Evolutionary conservation across 2,797 vertebrate genomes (phyloP), one percentile per base, ranked within the genome.

Genomic region (Micrastur ruficollis): DNA sequence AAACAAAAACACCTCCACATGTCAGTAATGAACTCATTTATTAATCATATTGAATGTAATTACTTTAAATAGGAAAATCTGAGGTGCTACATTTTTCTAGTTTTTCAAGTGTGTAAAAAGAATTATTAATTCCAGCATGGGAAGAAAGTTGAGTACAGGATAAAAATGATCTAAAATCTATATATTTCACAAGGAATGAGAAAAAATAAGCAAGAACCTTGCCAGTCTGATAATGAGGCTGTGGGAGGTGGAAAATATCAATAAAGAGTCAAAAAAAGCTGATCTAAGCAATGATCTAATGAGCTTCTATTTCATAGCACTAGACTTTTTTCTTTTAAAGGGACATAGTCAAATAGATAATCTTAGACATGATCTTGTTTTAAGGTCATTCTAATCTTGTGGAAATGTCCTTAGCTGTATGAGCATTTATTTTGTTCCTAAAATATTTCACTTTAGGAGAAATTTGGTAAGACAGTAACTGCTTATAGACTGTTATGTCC

Each of bases 191-290:
- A 74, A 81, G 84, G 86, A 95, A 76, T 81, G 20, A 84, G 27
- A 80, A 88, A 78, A 96, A 86, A 76, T 46, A 91, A 89, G 71
- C 50, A 93, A 84, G 56, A 92, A 74, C 17, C 23, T 83, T 94
- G 53, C 78, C 34, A 71, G 59, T 90, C 50, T 79, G 61, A 62
- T 94, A 94, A 93, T 90, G 75, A 96, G 86, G 58, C 32, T n/a
- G 59, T 93, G 42, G n/a, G 52, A 94, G 66, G 62, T 62, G 62
- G 90, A 94, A 97, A 92, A 93, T 89, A 93, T 96, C 89, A 95
- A 86, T 87, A 93, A 89, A 89, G 40, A 82, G 22, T 90, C 46
- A 6, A 70, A 93, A 97, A 86, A 66, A 92, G 91, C 92, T 95
- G 90, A 92, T 84, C 32, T 92, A 93, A 96, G 79, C 90, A 95